A percentile compares a stretch with the other conserved stretches of the same genome.
Conservation (phyloP, 2,888 invertebrate genomes). For the Heteromurus nitidus region DNA sequence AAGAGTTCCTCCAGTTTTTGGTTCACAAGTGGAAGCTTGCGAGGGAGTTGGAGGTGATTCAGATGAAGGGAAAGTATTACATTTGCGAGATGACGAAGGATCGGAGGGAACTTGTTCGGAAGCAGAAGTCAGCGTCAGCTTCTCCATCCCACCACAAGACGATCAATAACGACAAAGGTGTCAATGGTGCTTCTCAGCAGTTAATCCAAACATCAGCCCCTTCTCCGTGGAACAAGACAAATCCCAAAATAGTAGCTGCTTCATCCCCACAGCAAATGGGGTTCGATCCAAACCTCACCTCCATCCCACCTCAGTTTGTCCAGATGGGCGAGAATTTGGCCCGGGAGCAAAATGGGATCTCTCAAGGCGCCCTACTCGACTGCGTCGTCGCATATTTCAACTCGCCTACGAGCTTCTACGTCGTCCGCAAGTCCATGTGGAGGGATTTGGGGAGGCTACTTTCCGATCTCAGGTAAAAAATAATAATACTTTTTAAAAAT, state of each 20-base stretch:
- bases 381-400: slow-evolving; percentile 20
- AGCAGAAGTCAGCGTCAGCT: not conserved
- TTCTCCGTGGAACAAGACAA: not conserved
- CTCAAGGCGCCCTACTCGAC: not conserved
- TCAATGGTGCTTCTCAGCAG: not conserved
- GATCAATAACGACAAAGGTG: not conserved
- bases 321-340: slow-evolving; percentile 9
- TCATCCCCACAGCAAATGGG: slow-evolving; percentile 11
- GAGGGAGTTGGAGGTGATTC: not conserved
- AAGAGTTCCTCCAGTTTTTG: slow-evolving; percentile 19
- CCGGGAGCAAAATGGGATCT: slow-evolving; percentile 9
- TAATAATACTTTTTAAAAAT: not conserved
- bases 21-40: slow-evolving; percentile 3
- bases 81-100: slow-evolving; percentile 25
- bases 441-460: slow-evolving; percentile 4
- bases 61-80: slow-evolving; percentile 8
- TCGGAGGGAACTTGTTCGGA: slow-evolving; percentile 7
- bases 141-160: not conserved
- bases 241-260: not conserved
- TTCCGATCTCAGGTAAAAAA: slow-evolving; percentile 13
- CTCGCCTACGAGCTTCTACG: slow-evolving; percentile 30
- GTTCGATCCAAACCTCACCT: slow-evolving; percentile 1
- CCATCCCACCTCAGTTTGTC: slow-evolving; percentile 15
- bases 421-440: slow-evolving; percentile 17
- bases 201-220: too few species aligned